A percentile compares a stretch with the other conserved stretches of the same genome.
These are phyloP conservation scores for Arenicola marina DNA, from an alignment of 2,888 invertebrate genomes.

Conservation along the genomic window DNA sequence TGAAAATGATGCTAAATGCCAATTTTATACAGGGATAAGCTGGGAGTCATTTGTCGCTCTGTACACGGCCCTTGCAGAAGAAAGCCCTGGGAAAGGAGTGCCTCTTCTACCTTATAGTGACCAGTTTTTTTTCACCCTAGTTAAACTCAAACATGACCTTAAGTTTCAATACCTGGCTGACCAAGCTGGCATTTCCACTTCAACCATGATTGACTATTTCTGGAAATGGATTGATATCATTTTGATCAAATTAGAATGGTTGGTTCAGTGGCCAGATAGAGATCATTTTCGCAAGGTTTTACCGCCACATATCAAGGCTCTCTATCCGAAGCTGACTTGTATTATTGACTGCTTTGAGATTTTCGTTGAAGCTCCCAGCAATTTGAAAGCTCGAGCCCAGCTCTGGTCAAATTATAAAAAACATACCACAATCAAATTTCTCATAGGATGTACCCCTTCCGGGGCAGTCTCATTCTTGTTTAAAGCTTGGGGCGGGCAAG, in stretches of 20 bases:
- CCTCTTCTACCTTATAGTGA: too few species aligned
- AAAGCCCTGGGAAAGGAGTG: too few species aligned
- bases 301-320: background rate
- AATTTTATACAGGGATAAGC: too few species aligned
- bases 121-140: too few species aligned
- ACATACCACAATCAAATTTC: slow-evolving; percentile 4
- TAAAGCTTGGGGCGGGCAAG: slow-evolving; percentile 28
- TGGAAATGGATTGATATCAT: background rate
- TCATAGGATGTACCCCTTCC: slow-evolving; percentile 1
- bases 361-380: background rate
- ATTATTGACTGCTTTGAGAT: slow-evolving; percentile 9
- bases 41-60: too few species aligned
- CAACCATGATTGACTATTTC: background rate
- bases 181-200: background rate
- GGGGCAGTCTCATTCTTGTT: slow-evolving; percentile 31
- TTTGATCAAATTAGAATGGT: background rate
- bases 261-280: background rate
- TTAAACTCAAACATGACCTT: too few species aligned
- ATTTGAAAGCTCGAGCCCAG: background rate
- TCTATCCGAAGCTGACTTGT: background rate
- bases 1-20: too few species aligned
- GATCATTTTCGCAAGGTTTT: background rate
- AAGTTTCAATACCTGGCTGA: background rate
- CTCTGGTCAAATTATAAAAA: background rate
- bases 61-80: too few species aligned